Conservation (phyloP, 2,113 vertebrate species). For the Poecilia latipinna region DNA sequence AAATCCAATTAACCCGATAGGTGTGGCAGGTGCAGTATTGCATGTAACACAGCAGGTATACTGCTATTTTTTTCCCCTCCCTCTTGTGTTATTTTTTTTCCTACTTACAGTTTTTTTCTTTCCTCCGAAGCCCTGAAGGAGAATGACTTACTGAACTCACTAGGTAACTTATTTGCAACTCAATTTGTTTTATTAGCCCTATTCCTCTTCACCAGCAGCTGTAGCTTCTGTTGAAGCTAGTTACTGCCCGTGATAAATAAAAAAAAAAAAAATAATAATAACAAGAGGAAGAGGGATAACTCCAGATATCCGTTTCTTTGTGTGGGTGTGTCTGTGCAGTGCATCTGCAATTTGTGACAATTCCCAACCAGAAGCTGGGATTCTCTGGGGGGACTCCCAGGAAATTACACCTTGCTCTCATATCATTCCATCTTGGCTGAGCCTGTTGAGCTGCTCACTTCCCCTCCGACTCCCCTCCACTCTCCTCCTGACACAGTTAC, state of each 20-base stretch:
- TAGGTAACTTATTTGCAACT: conserved; percentile 74
- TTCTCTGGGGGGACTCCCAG: conserved; percentile 71
- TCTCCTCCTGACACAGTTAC: conserved; percentile 59
- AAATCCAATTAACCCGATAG: conserved; percentile 69
- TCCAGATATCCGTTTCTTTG: conserved; percentile 1
- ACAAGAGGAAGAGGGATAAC: conserved; percentile 17
- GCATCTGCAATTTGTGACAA: conserved; percentile 52
- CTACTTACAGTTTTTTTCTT: conserved; percentile 9
- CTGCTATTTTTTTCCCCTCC: conserved; percentile 9
- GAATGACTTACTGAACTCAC: conserved; percentile 61
- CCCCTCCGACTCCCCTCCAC: conserved; percentile 18
- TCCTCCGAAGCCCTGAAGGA: conserved; percentile 39
- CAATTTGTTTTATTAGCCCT: conserved; percentile 72
- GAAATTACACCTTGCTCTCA: conserved; percentile 70
- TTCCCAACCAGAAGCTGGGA: conserved; percentile 47
- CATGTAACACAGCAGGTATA: conserved; percentile 47
- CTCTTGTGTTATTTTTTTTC: conserved; percentile 31
- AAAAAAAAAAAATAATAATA: conserved; percentile 17
- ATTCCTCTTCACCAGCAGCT: conserved; percentile 58
- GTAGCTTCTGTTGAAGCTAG: conserved; percentile 51
- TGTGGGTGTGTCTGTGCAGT: conserved; percentile 10
- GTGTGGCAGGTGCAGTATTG: conserved; percentile 49
- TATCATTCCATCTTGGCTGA: conserved; percentile 69
- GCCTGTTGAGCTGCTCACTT: conserved; percentile 59
- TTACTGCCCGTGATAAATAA: conserved; percentile 39